Evolutionary conservation across 92 coral and sea anemone species (phyloP).

Genomic region (Muricea muricata): DNA sequence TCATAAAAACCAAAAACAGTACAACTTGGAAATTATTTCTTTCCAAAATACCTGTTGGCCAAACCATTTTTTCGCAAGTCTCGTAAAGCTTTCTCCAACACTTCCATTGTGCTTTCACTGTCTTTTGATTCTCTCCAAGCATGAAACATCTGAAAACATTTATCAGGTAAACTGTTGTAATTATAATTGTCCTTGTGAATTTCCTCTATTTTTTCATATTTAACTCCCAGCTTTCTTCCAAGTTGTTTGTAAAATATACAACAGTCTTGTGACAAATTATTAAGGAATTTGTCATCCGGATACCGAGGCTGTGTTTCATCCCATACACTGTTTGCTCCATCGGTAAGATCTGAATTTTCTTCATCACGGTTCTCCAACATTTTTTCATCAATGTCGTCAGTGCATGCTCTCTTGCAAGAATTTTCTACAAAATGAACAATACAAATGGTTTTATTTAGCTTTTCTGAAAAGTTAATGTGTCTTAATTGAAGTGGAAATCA

Average conservation of each 20-base stretch:
- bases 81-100: slow-evolving; percentile 69
- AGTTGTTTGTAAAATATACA: slow-evolving; percentile 70
- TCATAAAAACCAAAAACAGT: too few species aligned
- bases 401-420: not conserved
- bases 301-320: slow-evolving; percentile 25
- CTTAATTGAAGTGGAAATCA: too few species aligned
- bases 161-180: slow-evolving; percentile 70
- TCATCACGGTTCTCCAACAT: not conserved
- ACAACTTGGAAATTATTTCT: not conserved
- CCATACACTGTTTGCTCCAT: not conserved
- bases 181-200: slow-evolving; percentile 75
- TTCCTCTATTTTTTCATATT: slow-evolving; percentile 71
- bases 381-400: not conserved
- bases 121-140: slow-evolving; percentile 73
- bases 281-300: slow-evolving; percentile 73
- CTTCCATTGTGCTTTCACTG: slow-evolving; percentile 45
- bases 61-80: slow-evolving; percentile 64
- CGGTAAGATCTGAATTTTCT: not conserved
- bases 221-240: slow-evolving; percentile 73
- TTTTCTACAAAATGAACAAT: slow-evolving; percentile 5
- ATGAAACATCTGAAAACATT: slow-evolving; percentile 78
- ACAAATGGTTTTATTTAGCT: too few species aligned
- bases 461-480: too few species aligned
- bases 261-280: slow-evolving; percentile 60
- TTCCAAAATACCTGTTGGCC: slow-evolving; percentile 59